A percentile compares a stretch with the other conserved stretches of the same genome.
Evolutionary conservation across 2,113 vertebrate species (phyloP).

Genomic region (Ivindomyrus marchei): DNA sequence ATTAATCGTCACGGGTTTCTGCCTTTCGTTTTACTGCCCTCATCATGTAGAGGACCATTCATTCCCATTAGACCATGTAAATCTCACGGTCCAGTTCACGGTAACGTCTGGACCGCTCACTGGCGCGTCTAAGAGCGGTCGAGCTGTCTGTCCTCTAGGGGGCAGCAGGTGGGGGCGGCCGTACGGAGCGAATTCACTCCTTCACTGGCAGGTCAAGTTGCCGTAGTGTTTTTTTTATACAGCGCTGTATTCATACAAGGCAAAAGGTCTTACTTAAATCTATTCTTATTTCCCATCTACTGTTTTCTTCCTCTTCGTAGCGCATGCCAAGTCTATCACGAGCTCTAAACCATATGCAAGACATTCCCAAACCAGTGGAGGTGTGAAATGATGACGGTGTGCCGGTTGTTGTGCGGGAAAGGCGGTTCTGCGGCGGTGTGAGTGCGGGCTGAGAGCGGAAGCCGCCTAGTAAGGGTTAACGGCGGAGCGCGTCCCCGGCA

Average conservation of each 20-base stretch:
- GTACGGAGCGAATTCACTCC: background rate
- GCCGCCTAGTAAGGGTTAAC: background rate
- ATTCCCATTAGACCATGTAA: background rate
- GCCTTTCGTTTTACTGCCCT: background rate
- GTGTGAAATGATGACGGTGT: background rate
- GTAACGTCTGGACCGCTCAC: background rate
- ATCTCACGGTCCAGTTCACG: background rate
- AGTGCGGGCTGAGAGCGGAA: background rate
- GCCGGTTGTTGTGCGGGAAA: background rate
- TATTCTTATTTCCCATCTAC: background rate
- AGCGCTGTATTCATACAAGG: background rate
- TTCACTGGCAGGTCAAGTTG: background rate
- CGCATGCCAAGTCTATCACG: background rate
- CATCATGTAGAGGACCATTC: background rate
- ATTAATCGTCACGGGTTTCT: background rate
- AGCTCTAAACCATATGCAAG: background rate
- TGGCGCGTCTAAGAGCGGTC: background rate
- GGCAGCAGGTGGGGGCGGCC: background rate
- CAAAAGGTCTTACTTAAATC: background rate
- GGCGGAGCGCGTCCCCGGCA: background rate
- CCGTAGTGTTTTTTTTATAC: background rate
- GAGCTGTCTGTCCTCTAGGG: background rate
- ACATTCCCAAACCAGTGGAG: background rate
- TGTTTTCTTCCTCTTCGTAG: background rate
- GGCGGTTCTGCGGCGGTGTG: background rate